phyloP scores from a whole-genome alignment of 2,797 vertebrate species.

The Simalia tracyae region DNA sequence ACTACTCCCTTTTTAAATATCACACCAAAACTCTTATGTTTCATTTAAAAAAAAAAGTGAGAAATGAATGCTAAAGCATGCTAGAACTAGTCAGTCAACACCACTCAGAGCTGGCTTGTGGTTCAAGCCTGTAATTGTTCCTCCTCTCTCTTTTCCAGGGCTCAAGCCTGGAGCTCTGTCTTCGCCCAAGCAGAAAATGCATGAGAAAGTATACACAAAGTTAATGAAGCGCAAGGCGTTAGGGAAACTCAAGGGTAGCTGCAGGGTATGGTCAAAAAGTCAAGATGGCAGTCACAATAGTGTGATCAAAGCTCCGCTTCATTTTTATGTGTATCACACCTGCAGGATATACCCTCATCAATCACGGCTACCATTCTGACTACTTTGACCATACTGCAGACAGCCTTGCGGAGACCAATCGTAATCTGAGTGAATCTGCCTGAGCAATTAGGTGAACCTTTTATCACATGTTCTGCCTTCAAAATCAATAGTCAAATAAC shows the following conservation, averaged over 20 bases:
- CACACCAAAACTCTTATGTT: not conserved
- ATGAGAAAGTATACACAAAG: not conserved
- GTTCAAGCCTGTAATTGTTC: not conserved
- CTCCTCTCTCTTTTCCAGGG: not conserved
- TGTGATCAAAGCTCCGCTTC: not conserved
- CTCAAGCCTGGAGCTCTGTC: not conserved
- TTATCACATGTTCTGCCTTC: conserved; percentile 20
- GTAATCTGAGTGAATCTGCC: conserved; percentile 20
- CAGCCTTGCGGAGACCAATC: not conserved
- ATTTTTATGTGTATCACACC: not conserved
- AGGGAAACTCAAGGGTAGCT: not conserved
- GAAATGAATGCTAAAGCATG: not conserved
- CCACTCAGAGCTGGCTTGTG: not conserved
- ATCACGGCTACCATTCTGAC: no score
- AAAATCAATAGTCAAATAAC: conserved; percentile 12
- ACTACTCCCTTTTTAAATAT: not conserved
- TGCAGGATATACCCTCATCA: no score
- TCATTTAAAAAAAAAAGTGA: not conserved
- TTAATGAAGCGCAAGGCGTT: conserved; percentile 20
- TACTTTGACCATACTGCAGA: no score
- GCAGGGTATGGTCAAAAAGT: not conserved
- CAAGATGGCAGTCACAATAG: not conserved
- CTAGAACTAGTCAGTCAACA: not conserved
- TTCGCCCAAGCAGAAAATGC: not conserved
- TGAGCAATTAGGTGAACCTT: conserved; percentile 34